Base-by-base conservation (phyloP, 2,113 vertebrate genomes). In the Centropristis striata region DNA sequence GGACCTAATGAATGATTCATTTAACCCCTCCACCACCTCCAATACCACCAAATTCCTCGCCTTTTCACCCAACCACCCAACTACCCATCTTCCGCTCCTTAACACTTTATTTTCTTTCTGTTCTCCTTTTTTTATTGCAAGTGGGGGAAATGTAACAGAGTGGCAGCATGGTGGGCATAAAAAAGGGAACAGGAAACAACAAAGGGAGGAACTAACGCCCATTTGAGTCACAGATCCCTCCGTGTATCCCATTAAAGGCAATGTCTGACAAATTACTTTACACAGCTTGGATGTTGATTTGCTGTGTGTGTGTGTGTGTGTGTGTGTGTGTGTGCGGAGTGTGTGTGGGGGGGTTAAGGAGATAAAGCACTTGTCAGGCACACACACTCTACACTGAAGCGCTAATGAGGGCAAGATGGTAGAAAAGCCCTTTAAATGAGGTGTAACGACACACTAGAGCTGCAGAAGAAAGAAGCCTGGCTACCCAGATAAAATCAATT, bases 1-100 rank as follows among this genome's bases (percentile, higher is more conserved):
- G 93, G 92, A 94, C 88, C 92, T 95, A 91, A 96, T 96, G 94
- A 95, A 96, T 95, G 84, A 96, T 95, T 93, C 88, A 96, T 96
- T 91, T 90, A 92, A 86, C 91, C 89, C 84, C 81, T 83, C 84
- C 85, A 87, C 87, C 87, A 83, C 81, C 80, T 81, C 80, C 81
- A 76, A 32, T 70, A 78, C 76, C 90, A 86, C 90, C 86, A 85
- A 84, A 61, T 76, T 85, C 85, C 64, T 77, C 59, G 82, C 61
- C 74, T 86, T 71, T 84, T 78, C 85, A 79, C 58, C 78, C 84
- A 68, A 71, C 75, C 80, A 70, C 86, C 88, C 87, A 82, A 44
- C 85, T 67, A 63, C 68, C 83, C 59, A 15, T 73, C 75, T 68
- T 66, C 60, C 42, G 42, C 64, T 72, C 65, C 77, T 65, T 20